Conservation (phyloP, 2,113 vertebrate species). For the Eleginops maclovinus region DNA sequence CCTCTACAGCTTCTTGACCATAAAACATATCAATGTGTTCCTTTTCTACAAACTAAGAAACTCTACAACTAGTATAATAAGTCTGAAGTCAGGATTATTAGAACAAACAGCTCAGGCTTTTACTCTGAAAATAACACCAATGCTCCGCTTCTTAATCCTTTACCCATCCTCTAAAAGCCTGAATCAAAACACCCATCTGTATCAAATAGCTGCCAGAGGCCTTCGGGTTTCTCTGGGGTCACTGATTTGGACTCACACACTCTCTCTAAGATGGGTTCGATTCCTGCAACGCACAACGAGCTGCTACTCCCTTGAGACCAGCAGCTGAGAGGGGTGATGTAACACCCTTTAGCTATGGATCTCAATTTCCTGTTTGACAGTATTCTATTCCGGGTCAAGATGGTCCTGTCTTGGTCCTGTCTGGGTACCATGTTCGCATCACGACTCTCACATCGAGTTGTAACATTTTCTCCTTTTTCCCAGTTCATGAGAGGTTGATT, state of each 20-base stretch:
- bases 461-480: constrained; percentile 24
- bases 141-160: neutral
- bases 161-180: constrained; percentile 29
- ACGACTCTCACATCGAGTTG: constrained; percentile 14
- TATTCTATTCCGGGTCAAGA: neutral
- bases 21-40: neutral
- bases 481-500: neutral
- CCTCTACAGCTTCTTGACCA: neutral
- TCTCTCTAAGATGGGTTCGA: constrained; percentile 50
- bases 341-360: constrained; percentile 23
- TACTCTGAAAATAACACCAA: neutral
- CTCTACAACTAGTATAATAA: constrained; percentile 22
- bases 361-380: neutral
- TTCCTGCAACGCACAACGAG: constrained; percentile 35
- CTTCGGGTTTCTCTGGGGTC: constrained; percentile 23
- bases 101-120: constrained; percentile 7
- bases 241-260: constrained; percentile 23
- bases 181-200: constrained; percentile 54
- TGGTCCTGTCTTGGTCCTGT: neutral
- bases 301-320: constrained; percentile 78
- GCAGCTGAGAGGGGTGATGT: constrained; percentile 64
- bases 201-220: constrained; percentile 81
- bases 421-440: neutral
- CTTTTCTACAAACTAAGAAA: neutral
- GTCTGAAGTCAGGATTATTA: neutral